Conservation (phyloP, 2,113 vertebrate species). For the Centropus bengalensis region DNA sequence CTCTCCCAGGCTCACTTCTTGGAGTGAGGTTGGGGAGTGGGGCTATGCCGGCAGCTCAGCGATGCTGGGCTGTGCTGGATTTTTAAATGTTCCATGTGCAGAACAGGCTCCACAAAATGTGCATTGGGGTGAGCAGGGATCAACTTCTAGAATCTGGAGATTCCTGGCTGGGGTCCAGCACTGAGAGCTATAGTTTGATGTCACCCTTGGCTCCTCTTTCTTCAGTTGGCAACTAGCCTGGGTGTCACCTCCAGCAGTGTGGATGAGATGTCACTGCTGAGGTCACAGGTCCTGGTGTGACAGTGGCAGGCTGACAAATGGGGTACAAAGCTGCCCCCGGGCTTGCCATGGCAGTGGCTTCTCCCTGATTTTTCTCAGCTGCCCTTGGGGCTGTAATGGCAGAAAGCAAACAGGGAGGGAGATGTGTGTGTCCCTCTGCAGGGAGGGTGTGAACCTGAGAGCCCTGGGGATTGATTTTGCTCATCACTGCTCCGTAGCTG, state of each 20-base stretch:
- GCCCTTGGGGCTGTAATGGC: background rate
- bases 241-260: background rate
- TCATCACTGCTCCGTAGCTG: background rate
- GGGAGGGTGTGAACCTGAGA: background rate
- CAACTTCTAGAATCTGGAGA: rapidly evolving
- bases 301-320: background rate
- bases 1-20: background rate
- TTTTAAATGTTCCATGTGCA: background rate
- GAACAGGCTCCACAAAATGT: background rate
- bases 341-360: rapidly evolving
- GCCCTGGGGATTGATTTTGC: background rate
- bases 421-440: rapidly evolving
- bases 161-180: rapidly evolving
- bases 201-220: background rate
- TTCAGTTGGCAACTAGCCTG: background rate
- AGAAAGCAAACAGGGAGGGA: background rate
- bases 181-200: background rate
- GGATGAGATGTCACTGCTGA: background rate
- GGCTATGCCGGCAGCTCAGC: background rate
- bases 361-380: background rate
- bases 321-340: background rate
- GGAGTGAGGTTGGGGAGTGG: background rate
- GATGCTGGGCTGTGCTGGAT: background rate
- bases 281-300: rapidly evolving
- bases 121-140: background rate